Evolutionary conservation across 2,888 invertebrate species (phyloP), one percentile per base, ranked within the genome.

Genomic region (Plebejus argus): DNA sequence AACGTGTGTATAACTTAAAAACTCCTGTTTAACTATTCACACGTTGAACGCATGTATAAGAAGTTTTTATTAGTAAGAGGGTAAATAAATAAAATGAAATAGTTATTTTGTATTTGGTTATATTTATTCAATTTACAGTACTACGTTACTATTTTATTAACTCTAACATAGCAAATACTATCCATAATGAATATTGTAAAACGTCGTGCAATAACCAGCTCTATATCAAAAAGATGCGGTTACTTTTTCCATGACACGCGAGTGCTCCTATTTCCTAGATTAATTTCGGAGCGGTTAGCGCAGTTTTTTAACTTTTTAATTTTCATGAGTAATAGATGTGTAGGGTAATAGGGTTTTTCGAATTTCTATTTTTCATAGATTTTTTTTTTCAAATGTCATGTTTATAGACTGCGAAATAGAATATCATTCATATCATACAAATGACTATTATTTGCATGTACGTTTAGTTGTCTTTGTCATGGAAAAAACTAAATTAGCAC

Each of bases 401-500:
- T 7, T 58, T 58, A 58, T n/a, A 20, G 61, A 3, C n/a, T 61
- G 56, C 6, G 10, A 20, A 23, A 0, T 61, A 61, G 53, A 66
- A 66, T 28, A 33, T 15, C 15, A 66, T 6, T 15, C 15, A 66
- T 28, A 33, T 15, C 15, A 66, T 6, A 28, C 15, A 5, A 15
- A 33, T 66, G 28, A 28, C 15, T 6, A 66, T 66, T 66, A 33
- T 33, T 66, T 1, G 1, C 28, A 66, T 66, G 66, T 10, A 28
- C 20, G 20, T 6, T 12, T 33, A 15, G 7, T 53, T 74, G 74
- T 53, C 74, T 49, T 23, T 49, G 49, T 23, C 45, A 53, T 74
- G 74, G 74, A 74, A 74, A 49, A 74, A 74, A 53, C 74, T 20
- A 7, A 79, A 80, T 78, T 79, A 79, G 72, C 79, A 78, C 78